Conservation (phyloP, 2,888 invertebrate species). For the Tenodera sinensis region DNA sequence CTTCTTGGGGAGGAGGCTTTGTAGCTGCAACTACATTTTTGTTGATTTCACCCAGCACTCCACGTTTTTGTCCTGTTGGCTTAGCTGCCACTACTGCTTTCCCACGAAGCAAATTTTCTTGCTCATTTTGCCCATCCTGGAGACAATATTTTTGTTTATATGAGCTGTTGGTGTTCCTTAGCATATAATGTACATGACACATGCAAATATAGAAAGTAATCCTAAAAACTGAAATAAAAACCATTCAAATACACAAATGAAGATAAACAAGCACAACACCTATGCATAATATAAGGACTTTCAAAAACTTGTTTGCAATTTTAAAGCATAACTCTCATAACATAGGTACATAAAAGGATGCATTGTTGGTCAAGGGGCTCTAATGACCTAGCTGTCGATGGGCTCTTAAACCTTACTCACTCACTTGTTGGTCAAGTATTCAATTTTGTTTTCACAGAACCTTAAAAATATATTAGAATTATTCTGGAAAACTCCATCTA, state of each 20-base stretch:
- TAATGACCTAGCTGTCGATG: too few relatives aligned
- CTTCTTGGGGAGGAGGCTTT: neutral
- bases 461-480: too few relatives aligned
- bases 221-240: neutral
- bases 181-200: neutral
- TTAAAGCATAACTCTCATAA: too few relatives aligned
- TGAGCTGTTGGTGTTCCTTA: neutral
- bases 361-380: too few relatives aligned
- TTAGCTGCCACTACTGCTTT: neutral
- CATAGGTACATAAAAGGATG: too few relatives aligned
- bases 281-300: too few relatives aligned
- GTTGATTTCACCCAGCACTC: neutral
- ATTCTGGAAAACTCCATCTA: too few relatives aligned
- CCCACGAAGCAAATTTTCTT: neutral
- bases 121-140: neutral
- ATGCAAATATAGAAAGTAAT: neutral
- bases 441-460: too few relatives aligned
- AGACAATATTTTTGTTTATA: neutral
- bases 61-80: neutral
- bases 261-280: too few relatives aligned
- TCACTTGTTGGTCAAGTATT: too few relatives aligned
- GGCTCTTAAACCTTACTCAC: too few relatives aligned
- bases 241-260: neutral
- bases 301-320: too few relatives aligned
- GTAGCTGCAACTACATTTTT: neutral